Conservation (phyloP, 1,140 invertebrate species). For the Penaeus vannamei region DNA sequence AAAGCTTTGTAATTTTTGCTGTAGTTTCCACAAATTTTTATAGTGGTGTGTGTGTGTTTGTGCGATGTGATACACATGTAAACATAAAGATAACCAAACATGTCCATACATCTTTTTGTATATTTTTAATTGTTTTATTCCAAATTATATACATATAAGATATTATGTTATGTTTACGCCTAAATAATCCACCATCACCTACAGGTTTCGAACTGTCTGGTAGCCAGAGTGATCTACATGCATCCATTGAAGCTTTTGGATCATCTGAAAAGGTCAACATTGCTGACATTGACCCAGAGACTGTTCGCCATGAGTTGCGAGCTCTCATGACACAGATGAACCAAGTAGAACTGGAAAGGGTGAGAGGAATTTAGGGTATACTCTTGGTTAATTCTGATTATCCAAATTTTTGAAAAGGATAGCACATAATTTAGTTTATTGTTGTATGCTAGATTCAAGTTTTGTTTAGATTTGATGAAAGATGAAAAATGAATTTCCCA, state of each 20-base stretch:
- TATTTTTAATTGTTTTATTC: no score
- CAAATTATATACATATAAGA: no score
- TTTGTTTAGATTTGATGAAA: background rate
- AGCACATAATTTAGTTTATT: no score
- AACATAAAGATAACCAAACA: no score
- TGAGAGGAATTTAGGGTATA: slow-evolving; percentile 23
- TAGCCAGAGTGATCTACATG: slow-evolving; percentile 58
- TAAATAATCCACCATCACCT: slow-evolving; percentile 14
- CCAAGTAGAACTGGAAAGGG: slow-evolving; percentile 66
- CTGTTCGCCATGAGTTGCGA: slow-evolving; percentile 61
- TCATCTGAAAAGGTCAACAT: slow-evolving; percentile 56
- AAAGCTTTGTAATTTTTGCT: no score
- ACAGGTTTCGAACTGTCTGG: slow-evolving; percentile 64
- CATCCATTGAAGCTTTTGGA: slow-evolving; percentile 50
- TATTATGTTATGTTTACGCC: no score
- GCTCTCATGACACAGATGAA: slow-evolving; percentile 68
- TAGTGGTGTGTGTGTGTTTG: no score
- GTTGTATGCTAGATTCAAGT: no score
- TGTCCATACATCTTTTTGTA: no score
- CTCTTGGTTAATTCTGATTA: background rate
- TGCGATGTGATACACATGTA: no score
- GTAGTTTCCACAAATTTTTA: no score
- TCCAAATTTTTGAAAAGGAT: background rate
- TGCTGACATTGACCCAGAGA: slow-evolving; percentile 65
- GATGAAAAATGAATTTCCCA: background rate